phyloP scores from a whole-genome alignment of 2,113 vertebrate species.

The Engraulis encrasicolus region DNA sequence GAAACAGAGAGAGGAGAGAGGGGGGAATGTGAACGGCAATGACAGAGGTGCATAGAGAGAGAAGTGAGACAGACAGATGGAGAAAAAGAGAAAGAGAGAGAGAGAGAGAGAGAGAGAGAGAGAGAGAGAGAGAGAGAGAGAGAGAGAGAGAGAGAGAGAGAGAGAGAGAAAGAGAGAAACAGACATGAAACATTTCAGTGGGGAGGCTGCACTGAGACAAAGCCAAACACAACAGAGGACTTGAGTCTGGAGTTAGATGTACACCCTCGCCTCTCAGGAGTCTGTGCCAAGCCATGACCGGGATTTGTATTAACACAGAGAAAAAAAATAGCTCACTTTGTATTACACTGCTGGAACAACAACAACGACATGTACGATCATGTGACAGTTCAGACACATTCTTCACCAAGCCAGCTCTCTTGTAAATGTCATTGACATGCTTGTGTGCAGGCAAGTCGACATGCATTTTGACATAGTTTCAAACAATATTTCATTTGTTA shows the following conservation, averaged over 20 bases:
- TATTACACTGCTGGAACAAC: not conserved
- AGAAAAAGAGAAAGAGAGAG: not conserved
- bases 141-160: not conserved
- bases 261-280: not conserved
- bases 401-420: not conserved
- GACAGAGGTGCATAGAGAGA: slow-evolving; percentile 13
- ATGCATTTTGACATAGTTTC: not conserved
- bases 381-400: not conserved
- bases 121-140: not conserved
- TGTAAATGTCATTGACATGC: not conserved
- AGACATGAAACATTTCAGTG: not conserved
- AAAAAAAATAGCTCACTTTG: not conserved
- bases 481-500: not conserved
- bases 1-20: not conserved
- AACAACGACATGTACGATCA: not conserved
- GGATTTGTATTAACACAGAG: not conserved
- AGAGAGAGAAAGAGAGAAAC: not conserved
- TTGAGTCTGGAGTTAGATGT: not conserved
- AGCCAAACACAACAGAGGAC: not conserved
- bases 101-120: not conserved
- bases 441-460: not conserved
- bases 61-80: slow-evolving; percentile 43
- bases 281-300: not conserved
- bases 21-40: too few relatives aligned
- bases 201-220: not conserved